Evolutionary conservation across 2,888 invertebrate species (phyloP).

Genomic region (Tinea trinotella): DNA sequence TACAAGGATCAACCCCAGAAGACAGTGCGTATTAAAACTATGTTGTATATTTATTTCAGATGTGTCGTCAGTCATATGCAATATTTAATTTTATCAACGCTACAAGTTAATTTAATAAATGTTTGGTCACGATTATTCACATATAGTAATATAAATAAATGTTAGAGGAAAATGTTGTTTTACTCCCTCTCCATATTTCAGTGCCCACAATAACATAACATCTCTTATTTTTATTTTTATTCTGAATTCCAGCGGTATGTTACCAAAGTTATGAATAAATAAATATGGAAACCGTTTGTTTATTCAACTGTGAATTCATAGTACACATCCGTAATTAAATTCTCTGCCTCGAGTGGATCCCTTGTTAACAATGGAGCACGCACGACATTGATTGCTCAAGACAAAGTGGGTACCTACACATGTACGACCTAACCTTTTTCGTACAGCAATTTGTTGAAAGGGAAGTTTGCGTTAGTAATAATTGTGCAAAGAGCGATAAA

Average conservation of each 20-base stretch:
- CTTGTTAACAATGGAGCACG: background rate
- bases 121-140: no score
- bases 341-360: background rate
- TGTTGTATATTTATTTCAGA: conserved; percentile 7
- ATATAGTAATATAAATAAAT: background rate
- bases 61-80: conserved; percentile 15
- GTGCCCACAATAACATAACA: no score
- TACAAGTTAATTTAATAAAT: conserved; percentile 8
- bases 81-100: conserved; percentile 14
- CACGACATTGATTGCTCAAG: background rate
- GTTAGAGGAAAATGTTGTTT: background rate
- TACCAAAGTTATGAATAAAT: background rate
- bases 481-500: conserved; percentile 45
- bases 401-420: background rate
- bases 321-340: background rate
- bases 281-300: background rate
- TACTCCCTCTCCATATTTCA: no score
- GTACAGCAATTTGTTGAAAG: conserved; percentile 8
- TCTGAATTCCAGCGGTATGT: no score
- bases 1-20: no score
- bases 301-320: background rate
- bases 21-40: no score
- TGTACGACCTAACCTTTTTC: conserved; percentile 4
- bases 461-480: conserved; percentile 57
- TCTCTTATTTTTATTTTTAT: no score